Percentiles rank a stretch among this genome's conserved stretches.
Conservation (phyloP, 2,797 vertebrate species). For the Cynopterus sphinx region DNA sequence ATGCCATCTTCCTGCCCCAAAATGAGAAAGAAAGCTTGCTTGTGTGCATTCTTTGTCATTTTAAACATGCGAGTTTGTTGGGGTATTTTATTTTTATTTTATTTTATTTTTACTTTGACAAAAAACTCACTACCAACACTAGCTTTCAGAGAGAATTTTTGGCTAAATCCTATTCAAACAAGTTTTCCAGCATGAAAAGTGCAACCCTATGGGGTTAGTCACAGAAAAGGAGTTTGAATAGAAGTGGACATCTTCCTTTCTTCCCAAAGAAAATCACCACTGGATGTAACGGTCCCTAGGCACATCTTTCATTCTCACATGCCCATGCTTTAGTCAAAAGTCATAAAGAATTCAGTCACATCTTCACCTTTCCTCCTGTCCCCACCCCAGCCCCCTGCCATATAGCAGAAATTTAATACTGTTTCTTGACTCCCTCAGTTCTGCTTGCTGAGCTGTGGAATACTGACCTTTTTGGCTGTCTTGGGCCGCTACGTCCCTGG, state of each 20-base stretch:
- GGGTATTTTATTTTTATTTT: neutral
- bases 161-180: conserved; percentile 56
- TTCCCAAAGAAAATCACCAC: neutral
- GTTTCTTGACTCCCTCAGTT: conserved; percentile 87
- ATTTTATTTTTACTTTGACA: conserved; percentile 6
- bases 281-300: neutral
- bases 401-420: conserved; percentile 58
- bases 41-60: conserved; percentile 49
- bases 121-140: conserved; percentile 43
- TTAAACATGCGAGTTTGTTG: conserved; percentile 43
- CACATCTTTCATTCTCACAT: neutral
- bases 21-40: conserved; percentile 53
- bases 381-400: neutral
- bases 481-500: conserved; percentile 94
- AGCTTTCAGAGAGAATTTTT: conserved; percentile 68
- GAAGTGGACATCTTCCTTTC: neutral
- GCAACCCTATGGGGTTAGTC: neutral
- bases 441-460: conserved; percentile 92
- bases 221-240: conserved; percentile 30
- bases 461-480: conserved; percentile 91
- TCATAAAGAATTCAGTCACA: neutral
- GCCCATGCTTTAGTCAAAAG: neutral
- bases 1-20: conserved; percentile 19
- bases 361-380: neutral
- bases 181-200: conserved; percentile 30